Conservation (phyloP, 2,113 vertebrate genomes). For the Bubalus kerabau region DNA sequence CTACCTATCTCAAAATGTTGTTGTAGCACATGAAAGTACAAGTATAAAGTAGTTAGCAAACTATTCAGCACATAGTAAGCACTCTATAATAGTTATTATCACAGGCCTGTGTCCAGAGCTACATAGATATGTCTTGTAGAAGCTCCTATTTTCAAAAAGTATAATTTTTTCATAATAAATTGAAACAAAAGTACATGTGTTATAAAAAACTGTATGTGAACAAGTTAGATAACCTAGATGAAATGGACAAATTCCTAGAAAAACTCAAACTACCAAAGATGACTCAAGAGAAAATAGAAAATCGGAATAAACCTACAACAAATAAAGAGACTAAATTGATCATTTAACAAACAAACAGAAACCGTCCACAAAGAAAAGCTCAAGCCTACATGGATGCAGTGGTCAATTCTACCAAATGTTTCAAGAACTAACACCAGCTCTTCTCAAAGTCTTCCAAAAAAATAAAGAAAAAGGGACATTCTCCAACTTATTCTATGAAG, state of each 20-base stretch:
- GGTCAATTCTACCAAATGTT: background rate
- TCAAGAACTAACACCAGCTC: constrained; percentile 1
- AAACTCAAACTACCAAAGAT: background rate
- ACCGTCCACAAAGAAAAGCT: background rate
- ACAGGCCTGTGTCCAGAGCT: background rate
- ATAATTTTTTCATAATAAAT: background rate
- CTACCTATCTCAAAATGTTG: background rate
- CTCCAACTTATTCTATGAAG: background rate
- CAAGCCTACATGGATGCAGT: background rate
- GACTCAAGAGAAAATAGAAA: background rate
- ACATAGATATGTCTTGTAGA: background rate
- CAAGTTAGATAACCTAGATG: background rate
- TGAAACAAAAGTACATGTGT: background rate
- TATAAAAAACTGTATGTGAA: background rate
- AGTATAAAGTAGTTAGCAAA: background rate
- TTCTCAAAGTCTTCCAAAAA: background rate
- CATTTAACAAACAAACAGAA: background rate
- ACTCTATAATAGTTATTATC: background rate
- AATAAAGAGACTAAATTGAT: background rate
- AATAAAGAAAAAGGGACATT: background rate
- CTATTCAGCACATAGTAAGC: background rate
- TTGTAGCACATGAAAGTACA: background rate
- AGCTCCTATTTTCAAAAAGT: background rate
- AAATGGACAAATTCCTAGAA: background rate
- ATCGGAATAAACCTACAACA: background rate